Conservation (phyloP, 2,797 vertebrate species). For the Hapalemur alaotrensis region DNA sequence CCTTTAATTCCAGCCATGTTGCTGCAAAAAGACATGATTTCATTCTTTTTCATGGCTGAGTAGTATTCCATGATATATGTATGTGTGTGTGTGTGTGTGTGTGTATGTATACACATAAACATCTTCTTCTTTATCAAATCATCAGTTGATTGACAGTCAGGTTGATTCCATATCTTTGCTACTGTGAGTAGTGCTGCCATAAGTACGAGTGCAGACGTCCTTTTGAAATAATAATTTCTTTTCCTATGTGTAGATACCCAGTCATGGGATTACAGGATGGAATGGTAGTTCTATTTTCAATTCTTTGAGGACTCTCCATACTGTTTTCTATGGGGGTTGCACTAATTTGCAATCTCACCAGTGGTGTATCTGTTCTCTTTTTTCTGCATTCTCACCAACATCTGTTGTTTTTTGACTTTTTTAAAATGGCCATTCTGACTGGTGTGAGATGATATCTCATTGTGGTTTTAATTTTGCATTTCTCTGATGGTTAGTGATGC, state of each 20-base stretch:
- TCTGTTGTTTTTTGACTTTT: background rate
- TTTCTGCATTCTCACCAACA: background rate
- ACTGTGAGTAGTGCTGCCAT: background rate
- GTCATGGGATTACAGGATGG: background rate
- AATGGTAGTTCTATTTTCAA: background rate
- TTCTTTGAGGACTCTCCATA: background rate
- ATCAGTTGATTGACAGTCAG: background rate
- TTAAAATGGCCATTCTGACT: background rate
- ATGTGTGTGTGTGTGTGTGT: too few species aligned
- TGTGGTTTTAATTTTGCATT: background rate
- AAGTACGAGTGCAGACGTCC: background rate
- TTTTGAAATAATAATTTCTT: background rate
- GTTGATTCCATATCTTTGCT: background rate
- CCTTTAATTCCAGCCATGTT: background rate
- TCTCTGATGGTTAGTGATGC: background rate
- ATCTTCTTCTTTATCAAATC: background rate
- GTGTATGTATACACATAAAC: background rate
- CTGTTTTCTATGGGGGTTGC: background rate
- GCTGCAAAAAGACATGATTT: background rate
- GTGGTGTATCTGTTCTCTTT: background rate
- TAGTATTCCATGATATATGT: background rate
- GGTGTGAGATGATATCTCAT: background rate
- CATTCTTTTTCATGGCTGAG: background rate
- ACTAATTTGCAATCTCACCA: background rate
- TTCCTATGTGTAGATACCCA: background rate